Evolutionary conservation across 2,797 vertebrate genomes (phyloP), one percentile per base, ranked within the genome.

Genomic region (Amazona ochrocephala): DNA sequence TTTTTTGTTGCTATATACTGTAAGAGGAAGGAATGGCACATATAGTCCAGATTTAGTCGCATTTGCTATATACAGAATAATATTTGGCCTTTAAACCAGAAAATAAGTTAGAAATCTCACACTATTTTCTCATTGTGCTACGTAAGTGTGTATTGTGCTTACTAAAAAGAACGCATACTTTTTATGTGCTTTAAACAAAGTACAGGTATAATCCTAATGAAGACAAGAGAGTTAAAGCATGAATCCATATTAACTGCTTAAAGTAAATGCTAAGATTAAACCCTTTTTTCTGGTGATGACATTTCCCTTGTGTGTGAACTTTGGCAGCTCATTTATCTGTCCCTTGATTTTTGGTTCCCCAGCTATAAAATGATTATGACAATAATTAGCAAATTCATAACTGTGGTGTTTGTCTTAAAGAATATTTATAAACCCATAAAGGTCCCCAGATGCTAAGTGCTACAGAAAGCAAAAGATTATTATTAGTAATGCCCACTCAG

Each of bases 371-470:
- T 51, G 4, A 67, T 48, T 71, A 18, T 32, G 18, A 85, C 47
- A 89, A 61, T 16, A 80, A 29, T 67, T 64, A 76, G 21, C 44
- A 86, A 81, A 68, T 66, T 86, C 10, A 1, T 61, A 70, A 58
- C 22, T 44, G 48, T 20, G 60, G 5, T 70, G 45, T 66, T 89
- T 84, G 54, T 86, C 44, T 70, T 76, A 53, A 75, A 81, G 48
- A 89, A 56, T 61, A 87, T 72, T 84, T 91, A 93, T 45, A 86
- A 89, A n/a, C 23, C 44, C 44, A 37, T 86, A 66, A 70, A 82
- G 41, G 75, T 79, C 23, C 22, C 42, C 30, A 71, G 21, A 93
- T 39, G 50, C 72, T 32, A 85, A 94, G 32, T 61, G 44, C 41
- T 82, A 79, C 32, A 54, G 60, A 93, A 94, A 66, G 50, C 47